Conservation (phyloP, 2,113 vertebrate species). For the Strix aluco region DNA sequence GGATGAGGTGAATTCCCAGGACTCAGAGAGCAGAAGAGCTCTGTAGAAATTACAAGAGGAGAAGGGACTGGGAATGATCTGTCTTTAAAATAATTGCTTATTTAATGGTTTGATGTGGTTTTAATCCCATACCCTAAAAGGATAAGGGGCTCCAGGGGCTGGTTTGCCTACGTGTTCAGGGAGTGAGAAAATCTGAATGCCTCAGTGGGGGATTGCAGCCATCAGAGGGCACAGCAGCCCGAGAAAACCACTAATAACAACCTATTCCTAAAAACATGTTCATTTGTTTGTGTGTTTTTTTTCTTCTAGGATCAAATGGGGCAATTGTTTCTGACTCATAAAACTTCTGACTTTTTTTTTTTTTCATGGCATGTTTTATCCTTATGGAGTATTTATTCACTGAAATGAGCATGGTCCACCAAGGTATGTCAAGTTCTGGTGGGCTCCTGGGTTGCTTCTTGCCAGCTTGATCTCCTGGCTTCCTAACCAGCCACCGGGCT, state of each 20-base stretch:
- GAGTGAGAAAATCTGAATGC: constrained; percentile 38
- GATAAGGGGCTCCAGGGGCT: neutral
- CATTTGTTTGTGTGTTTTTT: neutral
- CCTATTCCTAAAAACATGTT: neutral
- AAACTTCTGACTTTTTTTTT: neutral
- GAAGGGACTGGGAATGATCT: neutral
- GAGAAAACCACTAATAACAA: constrained; percentile 22
- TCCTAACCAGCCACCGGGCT: neutral
- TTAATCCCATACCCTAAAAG: constrained; percentile 7
- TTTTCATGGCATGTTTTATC: neutral
- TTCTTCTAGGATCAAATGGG: neutral
- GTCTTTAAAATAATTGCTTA: neutral
- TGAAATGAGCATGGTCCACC: neutral
- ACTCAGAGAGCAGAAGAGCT: neutral
- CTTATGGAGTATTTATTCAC: neutral
- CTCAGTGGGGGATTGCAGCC: neutral
- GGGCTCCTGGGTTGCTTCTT: neutral
- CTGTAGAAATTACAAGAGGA: neutral
- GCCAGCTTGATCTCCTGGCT: neutral
- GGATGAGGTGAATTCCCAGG: neutral
- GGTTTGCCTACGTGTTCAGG: constrained; percentile 15
- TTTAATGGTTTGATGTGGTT: constrained; percentile 23
- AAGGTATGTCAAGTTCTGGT: neutral
- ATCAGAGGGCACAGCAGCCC: neutral
- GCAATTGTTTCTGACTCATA: neutral